Evolutionary conservation across 2,113 vertebrate species (phyloP), one percentile per base, ranked within the genome.

Genomic region (Nothobranchius kuhntae): DNA sequence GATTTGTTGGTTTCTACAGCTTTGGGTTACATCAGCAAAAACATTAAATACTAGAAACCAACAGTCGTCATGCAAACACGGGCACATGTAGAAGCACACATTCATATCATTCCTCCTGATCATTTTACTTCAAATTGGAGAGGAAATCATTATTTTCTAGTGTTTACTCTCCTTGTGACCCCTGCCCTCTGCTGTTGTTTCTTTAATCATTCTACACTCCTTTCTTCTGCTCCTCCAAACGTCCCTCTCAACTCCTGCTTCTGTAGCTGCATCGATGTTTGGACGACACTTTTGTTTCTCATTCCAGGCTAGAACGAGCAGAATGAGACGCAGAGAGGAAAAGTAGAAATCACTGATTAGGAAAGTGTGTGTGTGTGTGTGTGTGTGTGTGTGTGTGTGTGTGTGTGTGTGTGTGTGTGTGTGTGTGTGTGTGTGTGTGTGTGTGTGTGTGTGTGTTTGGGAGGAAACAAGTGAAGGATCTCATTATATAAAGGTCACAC

Each of bases 401-500:
- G 68, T 72, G 26, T 53, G 59, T 30, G 55, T n/a, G 35, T 55
- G 14, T 48, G 15, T 59, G 48, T 24, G 30, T 55, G 68, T 68
- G 26, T 57, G 59, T 4, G 55, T 21, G 35, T 55, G 14, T 53
- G 15, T 54, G 48, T 24, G 30, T 55, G 63, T 72, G 26, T 57
- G 59, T 55, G 14, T 53, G 15, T 59, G 42, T 24, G 26, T 55
- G 68, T 72, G 26, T 61, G 59, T 42, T 26, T 55, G 51, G 35
- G 35, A 40, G 30, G 24, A 42, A 66, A 46, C 42, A 14, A 60
- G 42, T 44, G 24, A 60, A 35, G 40, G 44, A 63, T 65, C 61
- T 83, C 76, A 77, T 88, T 84, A 81, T 57, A 14, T 66, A 82
- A 85, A 86, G 82, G 80, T 86, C 82, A 81, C 52, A 47, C 17